Evolutionary conservation across 2,797 vertebrate species (phyloP).

Genomic region (Semotilus atromaculatus): DNA sequence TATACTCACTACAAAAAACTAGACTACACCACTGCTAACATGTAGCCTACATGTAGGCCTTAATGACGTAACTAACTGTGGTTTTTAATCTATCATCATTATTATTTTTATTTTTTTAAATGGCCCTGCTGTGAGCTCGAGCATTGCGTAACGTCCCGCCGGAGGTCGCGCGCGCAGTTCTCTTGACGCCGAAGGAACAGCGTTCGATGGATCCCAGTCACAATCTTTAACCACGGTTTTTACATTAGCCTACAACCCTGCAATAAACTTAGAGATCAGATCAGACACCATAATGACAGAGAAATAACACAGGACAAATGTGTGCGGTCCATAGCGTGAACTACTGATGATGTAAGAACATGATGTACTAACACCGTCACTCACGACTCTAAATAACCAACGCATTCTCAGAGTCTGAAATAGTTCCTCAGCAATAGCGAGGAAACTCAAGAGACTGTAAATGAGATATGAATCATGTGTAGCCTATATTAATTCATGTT

Average conservation of each 20-base stretch:
- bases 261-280: background rate
- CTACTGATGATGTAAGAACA: constrained; percentile 18
- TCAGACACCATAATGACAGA: background rate
- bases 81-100: too few relatives aligned
- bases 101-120: too few relatives aligned
- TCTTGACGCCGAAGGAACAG: background rate
- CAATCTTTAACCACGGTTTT: background rate
- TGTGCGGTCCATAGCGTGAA: background rate
- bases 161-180: background rate
- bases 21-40: too few relatives aligned
- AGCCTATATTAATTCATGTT: background rate
- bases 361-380: constrained; percentile 15
- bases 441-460: background rate
- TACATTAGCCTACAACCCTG: background rate
- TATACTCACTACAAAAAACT: too few relatives aligned
- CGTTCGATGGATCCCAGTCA: constrained; percentile 3
- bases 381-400: constrained; percentile 1
- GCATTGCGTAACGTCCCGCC: constrained; percentile 28
- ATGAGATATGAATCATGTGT: background rate
- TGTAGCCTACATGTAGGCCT: background rate
- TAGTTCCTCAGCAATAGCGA: background rate
- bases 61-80: too few relatives aligned
- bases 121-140: background rate
- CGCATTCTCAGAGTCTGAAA: too few relatives aligned
- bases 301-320: background rate